Conservation (phyloP, 2,797 vertebrate species). For the Neostethus bicornis region DNA sequence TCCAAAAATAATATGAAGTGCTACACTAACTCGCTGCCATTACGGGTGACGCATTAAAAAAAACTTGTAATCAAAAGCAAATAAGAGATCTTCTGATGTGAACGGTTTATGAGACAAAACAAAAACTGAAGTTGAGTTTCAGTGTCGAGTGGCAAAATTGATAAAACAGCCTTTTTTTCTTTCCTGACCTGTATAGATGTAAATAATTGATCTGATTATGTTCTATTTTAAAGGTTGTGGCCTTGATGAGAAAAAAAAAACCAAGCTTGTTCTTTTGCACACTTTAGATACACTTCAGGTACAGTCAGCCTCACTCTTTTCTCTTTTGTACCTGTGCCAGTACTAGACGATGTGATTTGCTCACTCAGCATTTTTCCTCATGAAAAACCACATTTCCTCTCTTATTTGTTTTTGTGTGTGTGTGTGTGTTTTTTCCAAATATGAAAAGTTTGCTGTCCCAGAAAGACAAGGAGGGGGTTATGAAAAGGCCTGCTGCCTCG, state of each 20-base stretch:
- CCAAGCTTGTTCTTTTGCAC: slow-evolving; percentile 38
- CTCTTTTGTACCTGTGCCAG: slow-evolving; percentile 11
- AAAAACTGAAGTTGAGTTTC: slow-evolving; percentile 23
- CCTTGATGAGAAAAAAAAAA: slow-evolving; percentile 50
- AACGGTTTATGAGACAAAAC: slow-evolving; percentile 17
- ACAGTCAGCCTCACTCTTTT: not conserved
- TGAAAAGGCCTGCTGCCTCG: slow-evolving; percentile 33
- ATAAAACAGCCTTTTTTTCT: slow-evolving; percentile 34
- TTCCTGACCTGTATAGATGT: slow-evolving; percentile 22
- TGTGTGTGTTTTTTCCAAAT: slow-evolving; percentile 28
- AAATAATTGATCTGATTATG: slow-evolving; percentile 60
- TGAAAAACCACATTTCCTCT: slow-evolving; percentile 68
- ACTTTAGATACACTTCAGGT: slow-evolving; percentile 26
- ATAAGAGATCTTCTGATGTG: not conserved
- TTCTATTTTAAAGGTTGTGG: slow-evolving; percentile 45
- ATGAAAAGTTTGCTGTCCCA: slow-evolving; percentile 69
- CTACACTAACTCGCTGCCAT: too few species aligned
- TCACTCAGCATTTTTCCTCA: slow-evolving; percentile 63
- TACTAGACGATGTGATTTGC: slow-evolving; percentile 43
- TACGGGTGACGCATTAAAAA: not conserved
- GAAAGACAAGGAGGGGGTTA: slow-evolving; percentile 32
- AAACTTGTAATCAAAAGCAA: not conserved
- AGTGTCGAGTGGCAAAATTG: slow-evolving; percentile 18
- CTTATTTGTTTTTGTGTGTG: slow-evolving; percentile 58
- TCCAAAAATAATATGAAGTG: too few species aligned